phyloP scores from a whole-genome alignment of 2,888 invertebrate genomes.

The Caenorhabditis sp. region DNA sequence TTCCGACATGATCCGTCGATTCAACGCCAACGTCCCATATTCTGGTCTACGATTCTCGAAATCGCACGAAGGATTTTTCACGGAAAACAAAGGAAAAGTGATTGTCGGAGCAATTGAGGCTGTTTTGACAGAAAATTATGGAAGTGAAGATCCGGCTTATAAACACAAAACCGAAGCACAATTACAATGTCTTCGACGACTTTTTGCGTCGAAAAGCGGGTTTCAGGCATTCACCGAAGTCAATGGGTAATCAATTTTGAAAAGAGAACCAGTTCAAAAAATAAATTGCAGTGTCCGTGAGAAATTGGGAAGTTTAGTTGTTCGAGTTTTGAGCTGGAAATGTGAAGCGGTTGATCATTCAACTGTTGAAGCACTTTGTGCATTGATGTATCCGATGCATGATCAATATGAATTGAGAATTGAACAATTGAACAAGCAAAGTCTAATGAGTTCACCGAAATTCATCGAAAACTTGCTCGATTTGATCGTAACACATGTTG shows the following conservation, averaged over 20 bases:
- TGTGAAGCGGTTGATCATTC: constrained; percentile 91
- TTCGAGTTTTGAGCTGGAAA: constrained; percentile 85
- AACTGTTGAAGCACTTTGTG: constrained; percentile 93
- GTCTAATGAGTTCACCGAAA: constrained; percentile 84
- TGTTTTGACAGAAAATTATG: constrained; percentile 78
- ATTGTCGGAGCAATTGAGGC: constrained; percentile 89
- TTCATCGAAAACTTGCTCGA: constrained; percentile 91
- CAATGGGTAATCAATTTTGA: constrained; percentile 42
- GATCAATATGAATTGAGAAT: constrained; percentile 93
- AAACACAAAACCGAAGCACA: constrained; percentile 80
- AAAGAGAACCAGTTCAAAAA: too few relatives aligned
- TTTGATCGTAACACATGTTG: constrained; percentile 91
- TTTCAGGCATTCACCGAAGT: constrained; percentile 80
- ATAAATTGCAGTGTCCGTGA: constrained; percentile 85
- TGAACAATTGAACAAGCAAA: constrained; percentile 91
- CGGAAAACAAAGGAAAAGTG: constrained; percentile 91
- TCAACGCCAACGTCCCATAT: constrained; percentile 96
- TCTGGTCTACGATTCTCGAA: constrained; percentile 94
- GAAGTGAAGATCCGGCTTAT: constrained; percentile 76
- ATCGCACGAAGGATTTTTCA: constrained; percentile 88
- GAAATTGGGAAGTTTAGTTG: constrained; percentile 89
- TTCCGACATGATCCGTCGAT: constrained; percentile 86
- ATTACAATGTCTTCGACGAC: constrained; percentile 88
- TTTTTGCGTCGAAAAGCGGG: constrained; percentile 96
- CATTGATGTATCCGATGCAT: constrained; percentile 94